Conservation (phyloP, 2,113 vertebrate genomes). For the Chamaea fasciata region DNA sequence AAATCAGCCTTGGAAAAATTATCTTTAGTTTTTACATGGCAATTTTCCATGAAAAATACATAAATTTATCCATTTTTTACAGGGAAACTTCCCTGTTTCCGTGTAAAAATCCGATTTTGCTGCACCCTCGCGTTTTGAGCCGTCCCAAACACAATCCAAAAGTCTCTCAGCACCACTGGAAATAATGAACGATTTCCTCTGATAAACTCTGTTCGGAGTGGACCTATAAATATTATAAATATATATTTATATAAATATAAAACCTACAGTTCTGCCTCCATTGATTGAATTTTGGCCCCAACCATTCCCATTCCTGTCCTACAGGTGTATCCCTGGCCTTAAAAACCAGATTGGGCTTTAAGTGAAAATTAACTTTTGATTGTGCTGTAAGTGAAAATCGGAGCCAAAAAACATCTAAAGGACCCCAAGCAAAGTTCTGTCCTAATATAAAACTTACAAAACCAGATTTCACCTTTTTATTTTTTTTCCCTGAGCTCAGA, state of each 20-base stretch:
- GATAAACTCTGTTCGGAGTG: neutral
- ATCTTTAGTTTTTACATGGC: neutral
- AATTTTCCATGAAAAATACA: neutral
- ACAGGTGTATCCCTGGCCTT: fast-evolving
- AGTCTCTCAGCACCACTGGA: neutral
- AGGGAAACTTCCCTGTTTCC: neutral
- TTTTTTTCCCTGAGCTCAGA: neutral
- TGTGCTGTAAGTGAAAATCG: neutral
- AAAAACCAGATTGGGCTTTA: neutral
- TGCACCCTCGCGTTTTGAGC: neutral
- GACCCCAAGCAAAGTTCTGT: neutral
- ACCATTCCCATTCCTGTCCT: neutral
- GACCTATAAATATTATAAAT: no score
- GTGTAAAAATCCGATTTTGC: neutral
- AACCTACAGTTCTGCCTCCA: neutral
- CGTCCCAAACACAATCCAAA: neutral
- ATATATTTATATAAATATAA: neutral
- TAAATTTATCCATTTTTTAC: neutral
- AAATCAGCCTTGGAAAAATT: neutral
- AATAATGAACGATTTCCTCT: neutral
- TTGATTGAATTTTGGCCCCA: neutral
- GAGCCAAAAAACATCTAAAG: neutral
- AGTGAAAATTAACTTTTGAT: neutral
- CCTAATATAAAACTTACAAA: neutral
- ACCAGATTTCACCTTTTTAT: neutral